A percentile compares a stretch with the other conserved stretches of the same genome.
phyloP scores from a whole-genome alignment of 2,113 vertebrate genomes.

The Vicugna pacos region DNA sequence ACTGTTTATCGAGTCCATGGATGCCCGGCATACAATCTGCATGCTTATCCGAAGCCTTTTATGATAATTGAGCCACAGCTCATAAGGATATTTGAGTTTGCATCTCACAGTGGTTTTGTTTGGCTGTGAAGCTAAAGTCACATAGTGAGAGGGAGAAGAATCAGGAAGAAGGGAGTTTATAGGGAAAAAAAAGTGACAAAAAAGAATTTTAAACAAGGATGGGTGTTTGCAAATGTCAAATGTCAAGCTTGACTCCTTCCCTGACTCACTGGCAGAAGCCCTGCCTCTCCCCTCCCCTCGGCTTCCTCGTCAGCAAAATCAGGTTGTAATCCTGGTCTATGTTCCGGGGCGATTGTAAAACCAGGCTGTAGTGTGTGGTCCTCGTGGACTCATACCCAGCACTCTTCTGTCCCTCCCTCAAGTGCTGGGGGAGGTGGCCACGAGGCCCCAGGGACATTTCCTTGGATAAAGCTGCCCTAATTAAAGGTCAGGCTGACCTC shows the following conservation, averaged over 20 bases:
- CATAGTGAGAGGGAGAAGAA: not conserved
- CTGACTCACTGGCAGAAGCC: not conserved
- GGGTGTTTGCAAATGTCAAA: not conserved
- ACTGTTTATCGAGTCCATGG: accelerated
- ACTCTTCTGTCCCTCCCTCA: not conserved
- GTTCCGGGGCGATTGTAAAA: not conserved
- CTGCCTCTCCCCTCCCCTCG: not conserved
- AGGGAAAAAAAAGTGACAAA: too few relatives aligned
- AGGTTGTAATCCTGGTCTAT: not conserved
- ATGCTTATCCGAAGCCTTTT: accelerated
- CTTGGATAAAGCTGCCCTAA: not conserved
- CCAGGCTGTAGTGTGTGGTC: not conserved
- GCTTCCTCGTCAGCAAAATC: not conserved
- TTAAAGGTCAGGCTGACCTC: too few relatives aligned
- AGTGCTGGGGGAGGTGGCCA: not conserved
- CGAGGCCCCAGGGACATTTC: not conserved
- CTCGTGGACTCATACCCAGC: not conserved
- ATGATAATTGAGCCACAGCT: accelerated
- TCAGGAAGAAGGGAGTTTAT: not conserved
- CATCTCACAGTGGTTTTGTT: not conserved
- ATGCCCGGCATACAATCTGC: not conserved
- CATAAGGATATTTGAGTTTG: accelerated
- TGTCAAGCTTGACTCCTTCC: not conserved
- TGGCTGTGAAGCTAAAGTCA: accelerated
- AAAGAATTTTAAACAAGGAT: not conserved